A percentile compares a stretch with the other conserved stretches of the same genome.
phyloP scores from a whole-genome alignment of 1,140 invertebrate genomes.

The Nasonia vitripennis region DNA sequence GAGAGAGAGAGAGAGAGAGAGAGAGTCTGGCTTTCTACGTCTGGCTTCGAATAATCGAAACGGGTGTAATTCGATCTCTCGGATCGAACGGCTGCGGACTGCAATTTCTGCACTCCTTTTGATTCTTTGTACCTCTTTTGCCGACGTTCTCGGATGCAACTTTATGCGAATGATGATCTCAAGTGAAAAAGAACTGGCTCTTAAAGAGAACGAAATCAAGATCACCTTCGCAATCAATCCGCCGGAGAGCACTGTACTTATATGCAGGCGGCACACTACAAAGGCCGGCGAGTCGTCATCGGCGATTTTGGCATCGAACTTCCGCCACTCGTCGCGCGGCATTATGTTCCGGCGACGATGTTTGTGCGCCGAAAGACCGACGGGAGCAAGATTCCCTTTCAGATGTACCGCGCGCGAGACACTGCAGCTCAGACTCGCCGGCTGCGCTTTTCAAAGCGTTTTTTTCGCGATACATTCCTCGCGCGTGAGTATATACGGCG shows the following conservation, averaged over 20 bases:
- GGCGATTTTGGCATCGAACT: conserved; percentile 12
- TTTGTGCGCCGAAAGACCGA: conserved; percentile 33
- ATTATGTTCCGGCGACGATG: background rate
- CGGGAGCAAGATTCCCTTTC: conserved; percentile 36
- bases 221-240: background rate
- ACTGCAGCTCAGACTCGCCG: conserved; percentile 34
- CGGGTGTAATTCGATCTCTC: background rate
- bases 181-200: background rate
- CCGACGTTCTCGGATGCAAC: background rate
- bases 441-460: conserved; percentile 15
- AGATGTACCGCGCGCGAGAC: conserved; percentile 49
- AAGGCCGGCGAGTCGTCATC: background rate
- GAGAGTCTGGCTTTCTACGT: no score
- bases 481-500: no score
- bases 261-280: background rate
- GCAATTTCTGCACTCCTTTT: background rate
- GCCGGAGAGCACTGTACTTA: background rate
- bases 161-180: background rate
- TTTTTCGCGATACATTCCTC: background rate
- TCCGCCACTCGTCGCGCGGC: background rate
- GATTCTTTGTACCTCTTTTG: no score
- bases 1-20: no score
- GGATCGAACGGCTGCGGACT: background rate
- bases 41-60: background rate
- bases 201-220: background rate